Percentiles rank a stretch among this genome's conserved stretches.
phyloP scores from a whole-genome alignment of 2,797 vertebrate species.

The Argyrosomus regius region DNA sequence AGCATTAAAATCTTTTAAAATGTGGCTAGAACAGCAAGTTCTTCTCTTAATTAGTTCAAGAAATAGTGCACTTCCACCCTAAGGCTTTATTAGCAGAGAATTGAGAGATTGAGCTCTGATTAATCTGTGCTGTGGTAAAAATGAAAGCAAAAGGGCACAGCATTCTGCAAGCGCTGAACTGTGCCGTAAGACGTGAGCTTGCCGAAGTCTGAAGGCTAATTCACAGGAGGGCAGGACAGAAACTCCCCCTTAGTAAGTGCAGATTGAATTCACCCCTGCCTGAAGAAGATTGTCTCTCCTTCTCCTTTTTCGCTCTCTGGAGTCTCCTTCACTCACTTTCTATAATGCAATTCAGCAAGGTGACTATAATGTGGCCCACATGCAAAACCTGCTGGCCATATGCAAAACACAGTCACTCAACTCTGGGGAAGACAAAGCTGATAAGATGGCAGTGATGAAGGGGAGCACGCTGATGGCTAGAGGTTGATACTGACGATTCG shows the following conservation, averaged over 20 bases:
- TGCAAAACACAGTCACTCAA: slow-evolving; percentile 70
- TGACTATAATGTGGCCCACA: slow-evolving; percentile 82
- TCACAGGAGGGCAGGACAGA: slow-evolving; percentile 49
- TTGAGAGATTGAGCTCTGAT: slow-evolving; percentile 66
- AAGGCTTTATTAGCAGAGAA: slow-evolving; percentile 73
- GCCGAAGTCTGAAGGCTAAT: slow-evolving; percentile 62
- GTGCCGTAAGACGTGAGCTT: slow-evolving; percentile 44
- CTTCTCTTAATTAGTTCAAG: slow-evolving; percentile 73
- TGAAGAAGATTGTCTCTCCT: slow-evolving; percentile 43
- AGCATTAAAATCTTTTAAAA: slow-evolving; percentile 60
- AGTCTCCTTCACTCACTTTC: slow-evolving; percentile 57
- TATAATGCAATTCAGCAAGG: slow-evolving; percentile 82
- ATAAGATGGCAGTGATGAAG: slow-evolving; percentile 64
- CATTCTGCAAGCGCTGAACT: slow-evolving; percentile 22
- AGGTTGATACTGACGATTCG: slow-evolving; percentile 44
- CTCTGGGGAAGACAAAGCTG: slow-evolving; percentile 47
- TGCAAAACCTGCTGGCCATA: slow-evolving; percentile 77
- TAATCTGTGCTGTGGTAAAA: slow-evolving; percentile 65
- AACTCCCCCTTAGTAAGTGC: slow-evolving; percentile 42
- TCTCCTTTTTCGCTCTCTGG: slow-evolving; percentile 39
- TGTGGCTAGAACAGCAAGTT: slow-evolving; percentile 72
- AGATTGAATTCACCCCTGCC: slow-evolving; percentile 58
- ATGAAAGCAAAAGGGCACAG: slow-evolving; percentile 53
- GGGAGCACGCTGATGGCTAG: slow-evolving; percentile 26
- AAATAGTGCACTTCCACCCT: slow-evolving; percentile 61